Conservation (phyloP, 2,888 invertebrate species). For the Neria commutata region DNA sequence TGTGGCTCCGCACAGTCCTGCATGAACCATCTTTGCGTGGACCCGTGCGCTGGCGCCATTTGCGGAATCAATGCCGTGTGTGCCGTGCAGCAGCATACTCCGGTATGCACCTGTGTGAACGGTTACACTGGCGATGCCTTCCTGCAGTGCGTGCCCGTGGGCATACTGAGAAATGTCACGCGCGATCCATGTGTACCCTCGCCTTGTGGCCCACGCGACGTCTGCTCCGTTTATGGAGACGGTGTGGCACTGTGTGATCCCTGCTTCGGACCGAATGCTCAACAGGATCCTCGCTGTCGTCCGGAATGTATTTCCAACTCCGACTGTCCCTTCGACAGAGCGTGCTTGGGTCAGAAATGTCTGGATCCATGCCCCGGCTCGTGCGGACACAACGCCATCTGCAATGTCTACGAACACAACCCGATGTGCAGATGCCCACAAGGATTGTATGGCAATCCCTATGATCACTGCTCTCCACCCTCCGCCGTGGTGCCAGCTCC, state of each 20-base stretch:
- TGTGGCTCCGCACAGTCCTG: constrained; percentile 78
- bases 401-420: constrained; percentile 73
- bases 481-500: constrained; percentile 55
- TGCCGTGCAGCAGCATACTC: constrained; percentile 78
- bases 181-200: constrained; percentile 77
- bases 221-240: constrained; percentile 74
- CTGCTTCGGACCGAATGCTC: constrained; percentile 73
- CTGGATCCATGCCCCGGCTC: constrained; percentile 80
- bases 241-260: constrained; percentile 80
- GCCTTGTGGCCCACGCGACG: constrained; percentile 73
- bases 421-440: constrained; percentile 75
- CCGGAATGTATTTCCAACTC: constrained; percentile 83
- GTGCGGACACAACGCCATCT: constrained; percentile 76
- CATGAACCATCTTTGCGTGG: constrained; percentile 74
- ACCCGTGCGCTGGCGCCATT: constrained; percentile 75
- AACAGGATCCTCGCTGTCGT: constrained; percentile 75
- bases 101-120: constrained; percentile 79
- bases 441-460: constrained; percentile 77
- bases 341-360: constrained; percentile 77
- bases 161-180: constrained; percentile 68
- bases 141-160: constrained; percentile 70
- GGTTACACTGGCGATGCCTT: constrained; percentile 83
- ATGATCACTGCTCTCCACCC: constrained; percentile 73
- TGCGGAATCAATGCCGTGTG: constrained; percentile 85
- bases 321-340: constrained; percentile 79